These are phyloP conservation scores for Ceraclea dissimilis DNA, from an alignment of 2,888 invertebrate genomes.

Conservation along the genomic window DNA sequence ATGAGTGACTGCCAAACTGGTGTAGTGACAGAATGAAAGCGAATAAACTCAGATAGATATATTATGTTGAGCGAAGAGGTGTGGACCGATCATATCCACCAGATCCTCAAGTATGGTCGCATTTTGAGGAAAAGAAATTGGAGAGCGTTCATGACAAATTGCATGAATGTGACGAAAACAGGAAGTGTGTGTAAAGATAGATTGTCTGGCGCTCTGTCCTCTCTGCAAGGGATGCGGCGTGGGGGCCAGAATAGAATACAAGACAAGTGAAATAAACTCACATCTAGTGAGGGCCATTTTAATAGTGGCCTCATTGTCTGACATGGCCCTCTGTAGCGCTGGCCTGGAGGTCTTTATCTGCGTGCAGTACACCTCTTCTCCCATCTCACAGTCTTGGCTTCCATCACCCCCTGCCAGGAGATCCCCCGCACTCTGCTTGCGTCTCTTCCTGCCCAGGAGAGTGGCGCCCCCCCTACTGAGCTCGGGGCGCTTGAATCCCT, in stretches of 20 bases:
- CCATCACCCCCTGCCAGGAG: background rate
- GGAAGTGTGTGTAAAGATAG: no score
- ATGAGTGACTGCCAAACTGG: background rate
- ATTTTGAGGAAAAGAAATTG: no score
- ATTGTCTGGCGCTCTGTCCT: no score
- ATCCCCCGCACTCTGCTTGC: background rate
- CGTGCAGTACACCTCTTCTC: background rate
- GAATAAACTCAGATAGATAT: no score
- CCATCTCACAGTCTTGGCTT: background rate
- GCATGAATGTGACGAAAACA: no score
- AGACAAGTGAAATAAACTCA: constrained; percentile 33
- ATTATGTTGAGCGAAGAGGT: no score
- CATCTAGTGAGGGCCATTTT: constrained; percentile 66
- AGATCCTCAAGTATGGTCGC: no score
- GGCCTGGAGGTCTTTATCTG: constrained; percentile 31
- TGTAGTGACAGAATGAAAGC: background rate
- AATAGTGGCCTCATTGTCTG: constrained; percentile 72
- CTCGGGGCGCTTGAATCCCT: background rate
- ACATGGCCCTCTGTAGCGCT: constrained; percentile 55
- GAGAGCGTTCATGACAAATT: no score
- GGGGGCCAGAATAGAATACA: no score
- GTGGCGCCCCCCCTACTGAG: background rate
- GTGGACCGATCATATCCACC: no score
- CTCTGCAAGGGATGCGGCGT: no score
- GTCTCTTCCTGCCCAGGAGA: background rate